Percentiles rank a stretch among this genome's conserved stretches.
phyloP scores from a whole-genome alignment of 2,888 invertebrate species.

The Tetramorium bicarinatum region DNA sequence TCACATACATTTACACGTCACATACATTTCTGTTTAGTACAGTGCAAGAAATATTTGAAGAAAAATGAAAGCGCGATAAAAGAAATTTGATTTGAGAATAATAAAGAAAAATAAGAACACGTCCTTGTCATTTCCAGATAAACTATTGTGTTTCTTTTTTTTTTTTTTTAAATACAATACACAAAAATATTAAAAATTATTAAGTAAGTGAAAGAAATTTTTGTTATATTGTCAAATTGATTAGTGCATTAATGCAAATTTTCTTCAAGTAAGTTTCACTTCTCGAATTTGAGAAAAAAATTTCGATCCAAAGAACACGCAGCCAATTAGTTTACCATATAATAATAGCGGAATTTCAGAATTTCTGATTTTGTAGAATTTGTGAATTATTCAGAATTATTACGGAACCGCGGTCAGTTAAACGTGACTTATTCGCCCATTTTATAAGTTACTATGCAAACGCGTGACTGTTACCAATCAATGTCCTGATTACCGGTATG shows the following conservation, averaged over 20 bases:
- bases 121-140: not conserved
- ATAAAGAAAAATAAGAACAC: no score
- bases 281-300: not conserved
- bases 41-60: no score
- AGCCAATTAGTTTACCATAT: not conserved
- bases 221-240: not conserved
- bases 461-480: conserved; percentile 80
- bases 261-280: not conserved
- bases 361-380: conserved; percentile 64
- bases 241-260: not conserved
- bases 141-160: not conserved
- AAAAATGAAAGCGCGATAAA: no score
- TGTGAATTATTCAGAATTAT: conserved; percentile 65
- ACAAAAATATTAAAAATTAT: not conserved
- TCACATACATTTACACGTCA: no score
- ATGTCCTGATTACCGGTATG: conserved; percentile 82
- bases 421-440: conserved; percentile 27
- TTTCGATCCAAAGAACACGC: not conserved
- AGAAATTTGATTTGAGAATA: no score
- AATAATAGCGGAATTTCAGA: conserved; percentile 55
- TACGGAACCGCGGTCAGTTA: conserved; percentile 58
- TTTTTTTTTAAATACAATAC: not conserved
- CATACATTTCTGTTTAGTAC: no score
- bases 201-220: not conserved
- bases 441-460: conserved; percentile 70